Evolutionary conservation across 1,140 invertebrate genomes (phyloP).

Genomic region (Drosophila triauraria): DNA sequence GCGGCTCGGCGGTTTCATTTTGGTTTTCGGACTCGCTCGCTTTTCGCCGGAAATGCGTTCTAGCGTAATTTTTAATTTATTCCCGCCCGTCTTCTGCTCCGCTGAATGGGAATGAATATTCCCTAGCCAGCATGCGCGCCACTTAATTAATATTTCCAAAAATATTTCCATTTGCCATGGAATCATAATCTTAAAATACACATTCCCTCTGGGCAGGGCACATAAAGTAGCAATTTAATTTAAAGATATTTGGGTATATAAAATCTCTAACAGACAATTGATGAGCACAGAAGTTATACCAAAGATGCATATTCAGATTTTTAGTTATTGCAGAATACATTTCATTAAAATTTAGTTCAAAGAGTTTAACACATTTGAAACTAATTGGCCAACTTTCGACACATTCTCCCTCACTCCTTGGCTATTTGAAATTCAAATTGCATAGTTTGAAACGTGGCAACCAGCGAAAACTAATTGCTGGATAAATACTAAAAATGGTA

Average conservation of each 20-base stretch:
- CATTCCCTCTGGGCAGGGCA: no score
- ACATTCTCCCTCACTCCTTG: not conserved
- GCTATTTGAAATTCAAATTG: constrained; percentile 47
- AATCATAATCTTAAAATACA: constrained; percentile 7
- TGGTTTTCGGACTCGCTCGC: constrained; percentile 11
- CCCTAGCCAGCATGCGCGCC: constrained; percentile 1
- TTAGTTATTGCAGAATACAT: not conserved
- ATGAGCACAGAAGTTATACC: no score
- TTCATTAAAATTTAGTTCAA: constrained; percentile 31
- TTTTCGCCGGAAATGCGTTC: constrained; percentile 52
- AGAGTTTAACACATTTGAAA: constrained; percentile 54
- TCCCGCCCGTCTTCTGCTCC: constrained; percentile 30
- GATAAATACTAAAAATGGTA: constrained; percentile 53
- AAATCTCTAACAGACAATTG: not conserved
- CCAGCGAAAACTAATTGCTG: constrained; percentile 59
- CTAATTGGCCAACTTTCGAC: constrained; percentile 46
- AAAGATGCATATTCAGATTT: not conserved
- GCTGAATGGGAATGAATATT: constrained; percentile 18
- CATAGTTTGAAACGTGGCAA: constrained; percentile 34
- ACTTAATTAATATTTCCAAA: constrained; percentile 42
- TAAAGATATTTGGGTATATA: not conserved
- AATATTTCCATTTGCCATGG: constrained; percentile 16
- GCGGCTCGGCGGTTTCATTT: constrained; percentile 66
- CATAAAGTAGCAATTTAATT: no score
- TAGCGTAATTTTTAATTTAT: constrained; percentile 79